phyloP scores from a whole-genome alignment of 2,113 vertebrate genomes.

The Dromas ardeola region DNA sequence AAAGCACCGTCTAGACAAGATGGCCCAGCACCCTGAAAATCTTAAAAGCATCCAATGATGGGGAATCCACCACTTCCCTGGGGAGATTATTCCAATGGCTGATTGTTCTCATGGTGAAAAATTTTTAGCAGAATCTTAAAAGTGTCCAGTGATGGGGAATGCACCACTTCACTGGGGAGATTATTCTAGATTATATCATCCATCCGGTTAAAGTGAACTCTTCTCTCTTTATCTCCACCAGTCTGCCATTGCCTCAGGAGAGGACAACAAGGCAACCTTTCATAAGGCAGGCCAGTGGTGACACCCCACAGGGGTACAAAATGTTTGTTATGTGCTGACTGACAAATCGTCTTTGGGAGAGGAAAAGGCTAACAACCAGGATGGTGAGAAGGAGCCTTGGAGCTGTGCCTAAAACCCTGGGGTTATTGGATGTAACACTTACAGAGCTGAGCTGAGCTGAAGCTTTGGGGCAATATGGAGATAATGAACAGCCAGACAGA shows the following conservation, averaged over 20 bases:
- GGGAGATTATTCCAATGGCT: background rate
- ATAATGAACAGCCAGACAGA: background rate
- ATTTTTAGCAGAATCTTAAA: background rate
- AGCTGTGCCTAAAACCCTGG: background rate
- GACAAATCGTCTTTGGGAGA: background rate
- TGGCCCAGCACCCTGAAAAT: background rate
- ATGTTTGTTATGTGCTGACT: fast-evolving
- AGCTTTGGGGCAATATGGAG: background rate
- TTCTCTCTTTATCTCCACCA: background rate
- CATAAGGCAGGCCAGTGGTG: fast-evolving
- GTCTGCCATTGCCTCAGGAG: fast-evolving
- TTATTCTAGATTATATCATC: background rate
- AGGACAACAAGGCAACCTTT: background rate
- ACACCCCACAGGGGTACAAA: fast-evolving
- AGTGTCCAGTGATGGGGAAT: background rate
- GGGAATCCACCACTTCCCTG: background rate
- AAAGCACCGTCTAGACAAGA: background rate
- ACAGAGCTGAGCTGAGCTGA: background rate
- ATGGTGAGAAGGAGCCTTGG: background rate
- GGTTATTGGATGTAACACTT: background rate
- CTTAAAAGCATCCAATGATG: background rate
- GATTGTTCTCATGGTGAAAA: too few species aligned
- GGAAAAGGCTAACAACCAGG: background rate
- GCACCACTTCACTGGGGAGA: background rate
- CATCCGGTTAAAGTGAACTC: background rate